phyloP scores from a whole-genome alignment of 2,113 vertebrate species.

The Dipodomys spectabilis region DNA sequence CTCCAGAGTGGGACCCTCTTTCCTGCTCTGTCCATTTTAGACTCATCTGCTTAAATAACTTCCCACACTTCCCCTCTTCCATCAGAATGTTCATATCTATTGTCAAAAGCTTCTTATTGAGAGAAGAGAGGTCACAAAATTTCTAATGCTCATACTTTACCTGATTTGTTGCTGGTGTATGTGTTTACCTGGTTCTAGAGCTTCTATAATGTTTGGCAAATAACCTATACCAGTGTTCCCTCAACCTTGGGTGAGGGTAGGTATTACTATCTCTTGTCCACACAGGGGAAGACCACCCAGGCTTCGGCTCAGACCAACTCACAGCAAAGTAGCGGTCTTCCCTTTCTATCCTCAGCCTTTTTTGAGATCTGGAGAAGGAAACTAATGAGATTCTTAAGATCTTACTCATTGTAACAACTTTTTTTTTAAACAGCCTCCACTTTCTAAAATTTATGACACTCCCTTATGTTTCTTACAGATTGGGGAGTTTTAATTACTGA shows the following conservation, averaged over 20 bases:
- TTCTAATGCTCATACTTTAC: not conserved
- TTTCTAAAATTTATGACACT: constrained; percentile 23
- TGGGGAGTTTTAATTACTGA: not conserved
- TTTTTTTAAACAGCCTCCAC: not conserved
- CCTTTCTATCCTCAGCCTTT: not conserved
- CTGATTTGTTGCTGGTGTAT: not conserved
- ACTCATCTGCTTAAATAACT: not conserved
- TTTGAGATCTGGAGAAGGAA: not conserved
- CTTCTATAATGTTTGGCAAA: not conserved
- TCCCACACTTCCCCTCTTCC: not conserved
- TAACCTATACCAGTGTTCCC: not conserved
- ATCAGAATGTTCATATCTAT: not conserved
- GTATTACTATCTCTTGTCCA: not conserved
- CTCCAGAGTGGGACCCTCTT: not conserved
- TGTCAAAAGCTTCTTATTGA: not conserved
- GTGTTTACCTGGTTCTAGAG: not conserved
- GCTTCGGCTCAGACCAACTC: not conserved
- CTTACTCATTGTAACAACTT: not conserved
- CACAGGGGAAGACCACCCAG: not conserved
- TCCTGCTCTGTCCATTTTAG: not conserved
- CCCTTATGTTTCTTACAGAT: not conserved
- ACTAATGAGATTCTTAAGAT: not conserved
- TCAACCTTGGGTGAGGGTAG: not conserved
- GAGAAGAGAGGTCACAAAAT: not conserved
- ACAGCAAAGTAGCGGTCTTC: not conserved